A percentile compares a stretch with the other conserved stretches of the same genome.
Conservation (phyloP, 2,888 invertebrate species). For the Zaprionus lineosus region DNA sequence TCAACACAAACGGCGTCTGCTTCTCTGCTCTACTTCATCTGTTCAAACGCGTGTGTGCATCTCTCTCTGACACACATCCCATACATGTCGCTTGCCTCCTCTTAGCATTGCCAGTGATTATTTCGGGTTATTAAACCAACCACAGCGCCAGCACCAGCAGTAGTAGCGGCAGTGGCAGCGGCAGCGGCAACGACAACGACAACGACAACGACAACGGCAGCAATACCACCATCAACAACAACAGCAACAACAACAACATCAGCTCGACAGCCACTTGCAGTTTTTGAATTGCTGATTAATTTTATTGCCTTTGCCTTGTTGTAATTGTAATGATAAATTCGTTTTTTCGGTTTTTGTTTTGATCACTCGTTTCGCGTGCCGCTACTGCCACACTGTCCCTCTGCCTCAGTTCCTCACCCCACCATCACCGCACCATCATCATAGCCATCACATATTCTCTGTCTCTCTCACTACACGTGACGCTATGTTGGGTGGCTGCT, state of each 20-base stretch:
- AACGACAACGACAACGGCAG: constrained; percentile 25
- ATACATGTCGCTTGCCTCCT: constrained; percentile 22
- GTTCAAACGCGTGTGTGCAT: constrained; percentile 53
- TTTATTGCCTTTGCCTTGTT: constrained; percentile 75
- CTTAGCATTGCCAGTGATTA: constrained; percentile 58
- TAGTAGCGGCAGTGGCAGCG: constrained; percentile 24
- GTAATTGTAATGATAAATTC: constrained; percentile 76
- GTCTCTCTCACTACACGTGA: constrained; percentile 56
- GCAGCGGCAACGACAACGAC: constrained; percentile 14
- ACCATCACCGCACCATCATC: no score
- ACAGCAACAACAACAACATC: constrained; percentile 22
- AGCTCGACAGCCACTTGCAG: constrained; percentile 69
- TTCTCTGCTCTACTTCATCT: constrained; percentile 67
- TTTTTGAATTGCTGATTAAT: constrained; percentile 79
- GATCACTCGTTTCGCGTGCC: constrained; percentile 67
- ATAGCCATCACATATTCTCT: no score
- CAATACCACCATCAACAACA: constrained; percentile 22
- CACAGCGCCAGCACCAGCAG: constrained; percentile 40
- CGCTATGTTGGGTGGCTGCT: constrained; percentile 60
- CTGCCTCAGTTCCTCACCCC: constrained; percentile 10
- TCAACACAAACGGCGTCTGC: constrained; percentile 21
- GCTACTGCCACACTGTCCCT: constrained; percentile 18
- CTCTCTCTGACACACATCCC: constrained; percentile 56
- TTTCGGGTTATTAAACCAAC: constrained; percentile 77
- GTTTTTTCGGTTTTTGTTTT: constrained; percentile 78